phyloP scores from a whole-genome alignment of 2,888 invertebrate genomes.

The Oscheius sp. region DNA sequence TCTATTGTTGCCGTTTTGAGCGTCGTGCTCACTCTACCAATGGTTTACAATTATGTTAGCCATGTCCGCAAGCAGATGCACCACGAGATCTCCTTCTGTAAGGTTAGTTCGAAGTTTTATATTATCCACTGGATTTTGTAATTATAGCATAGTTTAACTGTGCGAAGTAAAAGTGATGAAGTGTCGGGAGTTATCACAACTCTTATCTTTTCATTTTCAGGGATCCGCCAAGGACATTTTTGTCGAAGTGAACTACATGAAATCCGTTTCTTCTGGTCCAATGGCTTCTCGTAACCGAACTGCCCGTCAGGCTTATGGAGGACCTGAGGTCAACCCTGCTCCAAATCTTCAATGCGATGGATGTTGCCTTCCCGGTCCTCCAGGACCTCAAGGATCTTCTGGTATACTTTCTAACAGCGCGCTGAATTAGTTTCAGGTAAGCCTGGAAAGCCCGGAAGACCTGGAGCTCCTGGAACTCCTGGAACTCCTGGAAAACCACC shows the following conservation, averaged over 20 bases:
- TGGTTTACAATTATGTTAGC: slow-evolving; percentile 58
- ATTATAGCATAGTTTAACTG: not conserved
- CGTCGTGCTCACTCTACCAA: slow-evolving; percentile 59
- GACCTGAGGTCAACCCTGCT: slow-evolving; percentile 51
- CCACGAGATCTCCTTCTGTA: slow-evolving; percentile 53
- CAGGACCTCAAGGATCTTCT: slow-evolving; percentile 64
- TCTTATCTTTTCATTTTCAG: slow-evolving; percentile 39
- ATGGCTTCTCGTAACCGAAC: slow-evolving; percentile 59
- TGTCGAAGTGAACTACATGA: slow-evolving; percentile 65
- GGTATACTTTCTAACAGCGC: not conserved
- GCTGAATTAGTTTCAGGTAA: slow-evolving; percentile 58
- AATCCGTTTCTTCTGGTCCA: slow-evolving; percentile 47
- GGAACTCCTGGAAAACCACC: slow-evolving; percentile 64
- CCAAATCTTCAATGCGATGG: slow-evolving; percentile 56
- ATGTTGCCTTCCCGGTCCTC: slow-evolving; percentile 62
- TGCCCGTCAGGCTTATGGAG: slow-evolving; percentile 57
- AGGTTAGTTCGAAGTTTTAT: slow-evolving; percentile 32
- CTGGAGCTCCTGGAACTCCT: slow-evolving; percentile 57
- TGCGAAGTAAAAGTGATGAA: not conserved
- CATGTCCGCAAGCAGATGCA: slow-evolving; percentile 52
- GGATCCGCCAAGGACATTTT: slow-evolving; percentile 67
- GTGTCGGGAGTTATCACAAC: too few species aligned
- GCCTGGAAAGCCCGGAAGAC: slow-evolving; percentile 62
- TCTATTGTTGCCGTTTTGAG: slow-evolving; percentile 58
- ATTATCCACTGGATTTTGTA: not conserved